Evolutionary conservation across 2,888 invertebrate genomes (phyloP).

Genomic region (Colostygia pectinataria): DNA sequence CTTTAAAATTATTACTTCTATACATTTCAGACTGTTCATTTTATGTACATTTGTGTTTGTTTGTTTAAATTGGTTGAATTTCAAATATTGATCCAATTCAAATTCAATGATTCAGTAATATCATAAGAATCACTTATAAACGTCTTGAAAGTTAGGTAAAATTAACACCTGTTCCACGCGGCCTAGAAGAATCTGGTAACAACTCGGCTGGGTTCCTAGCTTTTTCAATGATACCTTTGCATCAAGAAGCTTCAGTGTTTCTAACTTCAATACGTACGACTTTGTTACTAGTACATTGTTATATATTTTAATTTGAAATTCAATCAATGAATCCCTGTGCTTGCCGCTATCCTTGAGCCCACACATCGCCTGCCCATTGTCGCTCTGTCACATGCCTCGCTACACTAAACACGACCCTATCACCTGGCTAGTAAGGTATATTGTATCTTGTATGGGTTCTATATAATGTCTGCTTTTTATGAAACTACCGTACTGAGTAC

Average conservation of each 20-base stretch:
- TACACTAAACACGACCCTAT: constrained; percentile 75
- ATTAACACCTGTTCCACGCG: too few relatives aligned
- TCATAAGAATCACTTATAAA: too few relatives aligned
- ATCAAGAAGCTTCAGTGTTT: too few relatives aligned
- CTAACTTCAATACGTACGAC: too few relatives aligned
- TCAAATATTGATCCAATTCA: constrained; percentile 15
- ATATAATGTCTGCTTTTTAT: constrained; percentile 47
- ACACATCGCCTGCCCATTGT: constrained; percentile 75
- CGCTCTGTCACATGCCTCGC: constrained; percentile 77
- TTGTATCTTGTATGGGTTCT: constrained; percentile 39
- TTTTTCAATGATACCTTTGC: too few relatives aligned
- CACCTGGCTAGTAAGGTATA: constrained; percentile 59
- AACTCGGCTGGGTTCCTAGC: too few relatives aligned
- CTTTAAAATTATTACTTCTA: constrained; percentile 27
- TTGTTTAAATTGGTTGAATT: constrained; percentile 38
- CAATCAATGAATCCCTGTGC: constrained; percentile 51
- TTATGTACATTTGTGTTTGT: constrained; percentile 40
- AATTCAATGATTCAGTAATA: too few relatives aligned
- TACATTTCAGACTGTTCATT: constrained; percentile 27
- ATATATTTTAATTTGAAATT: constrained; percentile 19
- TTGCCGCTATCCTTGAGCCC: constrained; percentile 72
- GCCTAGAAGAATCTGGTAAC: too few relatives aligned
- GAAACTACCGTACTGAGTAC: constrained; percentile 10
- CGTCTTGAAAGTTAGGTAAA: too few relatives aligned
- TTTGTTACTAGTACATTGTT: too few relatives aligned